phyloP scores from a whole-genome alignment of 2,113 vertebrate genomes.

The Prionailurus viverrinus region DNA sequence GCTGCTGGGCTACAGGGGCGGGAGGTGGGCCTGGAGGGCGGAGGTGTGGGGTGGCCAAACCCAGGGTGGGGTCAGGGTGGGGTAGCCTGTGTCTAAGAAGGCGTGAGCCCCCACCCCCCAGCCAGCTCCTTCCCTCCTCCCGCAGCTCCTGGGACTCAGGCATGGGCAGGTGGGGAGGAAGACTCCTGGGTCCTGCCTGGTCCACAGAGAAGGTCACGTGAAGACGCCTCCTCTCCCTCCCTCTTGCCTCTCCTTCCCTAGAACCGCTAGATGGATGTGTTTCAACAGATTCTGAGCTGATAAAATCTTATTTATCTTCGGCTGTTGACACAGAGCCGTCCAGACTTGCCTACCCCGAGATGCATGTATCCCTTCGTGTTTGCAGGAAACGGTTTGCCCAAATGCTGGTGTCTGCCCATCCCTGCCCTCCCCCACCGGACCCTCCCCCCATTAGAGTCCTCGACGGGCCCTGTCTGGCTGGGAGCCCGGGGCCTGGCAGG shows the following conservation, averaged over 20 bases:
- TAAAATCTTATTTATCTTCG: conserved; percentile 90
- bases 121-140: not conserved
- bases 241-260: conserved; percentile 74
- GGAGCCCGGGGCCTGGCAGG: conserved; percentile 40
- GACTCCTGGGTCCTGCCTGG: not conserved
- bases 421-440: conserved; percentile 51
- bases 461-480: conserved; percentile 57
- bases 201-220: not conserved
- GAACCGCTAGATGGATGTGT: conserved; percentile 91
- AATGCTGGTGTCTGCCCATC: conserved; percentile 77
- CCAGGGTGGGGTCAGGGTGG: too few relatives aligned
- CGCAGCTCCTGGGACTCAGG: not conserved
- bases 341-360: conserved; percentile 87
- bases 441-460: not conserved
- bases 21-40: not conserved
- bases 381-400: conserved; percentile 87
- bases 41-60: not conserved
- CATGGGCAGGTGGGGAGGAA: not conserved
- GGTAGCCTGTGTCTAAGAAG: not conserved
- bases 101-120: rapidly evolving
- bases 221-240: not conserved
- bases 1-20: not conserved
- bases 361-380: conserved; percentile 79
- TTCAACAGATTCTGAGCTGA: conserved; percentile 89
- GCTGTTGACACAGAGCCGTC: conserved; percentile 88